A percentile compares a stretch with the other conserved stretches of the same genome.
These are phyloP conservation scores for Psittacula cyanocephala DNA, from an alignment of 2,113 vertebrate species.

Conservation along the genomic window DNA sequence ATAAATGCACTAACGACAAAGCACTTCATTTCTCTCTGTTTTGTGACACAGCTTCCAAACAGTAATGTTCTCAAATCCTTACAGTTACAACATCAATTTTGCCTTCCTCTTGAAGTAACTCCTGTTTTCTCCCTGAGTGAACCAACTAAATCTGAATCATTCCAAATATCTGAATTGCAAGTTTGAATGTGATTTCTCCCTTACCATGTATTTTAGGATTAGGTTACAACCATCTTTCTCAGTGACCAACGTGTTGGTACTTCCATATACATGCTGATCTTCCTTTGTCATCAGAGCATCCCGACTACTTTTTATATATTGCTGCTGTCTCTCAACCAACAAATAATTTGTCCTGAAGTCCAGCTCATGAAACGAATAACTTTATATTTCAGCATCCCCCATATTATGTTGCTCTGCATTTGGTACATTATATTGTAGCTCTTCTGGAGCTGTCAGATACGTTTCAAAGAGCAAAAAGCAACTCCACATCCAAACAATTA, in stretches of 20 bases:
- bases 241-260: background rate
- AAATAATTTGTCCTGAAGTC: background rate
- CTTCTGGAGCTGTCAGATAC: background rate
- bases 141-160: background rate
- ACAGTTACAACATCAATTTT: background rate
- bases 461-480: background rate
- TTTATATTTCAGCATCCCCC: background rate
- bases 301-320: background rate
- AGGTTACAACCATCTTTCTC: background rate
- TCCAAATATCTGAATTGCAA: background rate
- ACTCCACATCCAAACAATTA: background rate
- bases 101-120: background rate
- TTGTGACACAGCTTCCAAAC: background rate
- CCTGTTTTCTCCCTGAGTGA: background rate
- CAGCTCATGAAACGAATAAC: background rate
- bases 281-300: background rate
- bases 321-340: background rate
- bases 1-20: background rate
- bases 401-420: background rate
- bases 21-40: background rate
- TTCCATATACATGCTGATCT: background rate
- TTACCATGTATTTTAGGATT: background rate
- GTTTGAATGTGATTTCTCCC: background rate
- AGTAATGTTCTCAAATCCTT: background rate
- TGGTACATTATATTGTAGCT: background rate